Conservation (phyloP, 2,797 vertebrate genomes). For the Manis javanica region DNA sequence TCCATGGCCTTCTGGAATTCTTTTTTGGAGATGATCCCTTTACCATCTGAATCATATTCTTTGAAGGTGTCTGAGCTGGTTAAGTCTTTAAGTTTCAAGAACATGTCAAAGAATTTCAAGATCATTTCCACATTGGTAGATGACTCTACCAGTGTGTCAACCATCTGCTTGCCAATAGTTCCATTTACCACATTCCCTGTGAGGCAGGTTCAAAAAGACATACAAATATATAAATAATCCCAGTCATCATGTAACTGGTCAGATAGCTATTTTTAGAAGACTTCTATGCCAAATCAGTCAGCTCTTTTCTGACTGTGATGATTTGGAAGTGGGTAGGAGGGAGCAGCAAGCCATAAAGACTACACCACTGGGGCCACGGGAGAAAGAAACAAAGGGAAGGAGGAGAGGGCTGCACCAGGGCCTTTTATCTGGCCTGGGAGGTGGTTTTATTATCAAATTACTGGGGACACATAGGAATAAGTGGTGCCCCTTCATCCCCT, state of each 20-base stretch:
- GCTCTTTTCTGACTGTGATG: conserved; percentile 45
- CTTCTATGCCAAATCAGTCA: conserved; percentile 20
- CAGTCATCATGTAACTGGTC: conserved; percentile 19
- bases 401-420: background rate
- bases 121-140: conserved; percentile 99
- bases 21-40: conserved; percentile 98
- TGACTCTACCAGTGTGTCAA: conserved; percentile 98
- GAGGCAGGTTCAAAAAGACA: conserved; percentile 80
- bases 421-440: conserved; percentile 21
- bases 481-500: conserved; percentile 49
- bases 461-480: conserved; percentile 40
- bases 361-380: conserved; percentile 52
- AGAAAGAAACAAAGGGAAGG: background rate
- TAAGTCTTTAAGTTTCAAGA: conserved; percentile 98
- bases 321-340: conserved; percentile 54
- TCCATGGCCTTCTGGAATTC: conserved; percentile 99
- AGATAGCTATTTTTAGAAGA: conserved; percentile 59
- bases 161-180: conserved; percentile 99
- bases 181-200: conserved; percentile 99
- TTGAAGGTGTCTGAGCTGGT: conserved; percentile 97
- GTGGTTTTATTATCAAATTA: conserved; percentile 12
- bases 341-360: conserved; percentile 73
- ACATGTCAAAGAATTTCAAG: conserved; percentile 99
- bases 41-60: conserved; percentile 95
- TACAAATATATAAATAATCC: conserved; percentile 70